phyloP scores from a whole-genome alignment of 2,888 invertebrate species.

The Melieria omissa region DNA sequence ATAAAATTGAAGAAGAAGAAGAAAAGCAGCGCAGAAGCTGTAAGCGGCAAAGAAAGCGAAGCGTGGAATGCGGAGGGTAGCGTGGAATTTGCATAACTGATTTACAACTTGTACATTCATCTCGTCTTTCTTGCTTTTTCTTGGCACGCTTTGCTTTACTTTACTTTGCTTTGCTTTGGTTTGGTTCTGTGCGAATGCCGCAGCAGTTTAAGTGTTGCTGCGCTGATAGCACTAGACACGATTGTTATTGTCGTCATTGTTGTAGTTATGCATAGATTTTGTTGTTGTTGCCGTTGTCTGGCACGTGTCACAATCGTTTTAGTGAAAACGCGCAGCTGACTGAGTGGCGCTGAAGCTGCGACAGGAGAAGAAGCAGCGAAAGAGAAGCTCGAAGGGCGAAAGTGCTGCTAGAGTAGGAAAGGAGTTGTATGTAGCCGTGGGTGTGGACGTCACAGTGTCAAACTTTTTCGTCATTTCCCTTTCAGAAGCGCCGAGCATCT shows the following conservation, averaged over 20 bases:
- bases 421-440: too few relatives aligned
- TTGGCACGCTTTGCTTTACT: not conserved
- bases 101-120: conserved; percentile 33
- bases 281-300: conserved; percentile 24
- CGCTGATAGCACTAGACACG: too few relatives aligned
- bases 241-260: too few relatives aligned
- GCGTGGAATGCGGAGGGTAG: not conserved
- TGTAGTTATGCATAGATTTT: too few relatives aligned
- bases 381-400: too few relatives aligned
- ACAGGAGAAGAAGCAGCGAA: too few relatives aligned
- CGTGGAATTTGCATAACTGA: conserved; percentile 39
- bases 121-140: conserved; percentile 1
- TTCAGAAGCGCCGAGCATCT: too few relatives aligned
- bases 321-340: too few relatives aligned
- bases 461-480: too few relatives aligned
- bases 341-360: too few relatives aligned
- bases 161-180: not conserved
- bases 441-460: too few relatives aligned
- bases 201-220: not conserved
- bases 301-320: conserved; percentile 14
- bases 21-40: not conserved
- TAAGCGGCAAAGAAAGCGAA: not conserved
- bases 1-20: conserved; percentile 10
- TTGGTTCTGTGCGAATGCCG: not conserved
- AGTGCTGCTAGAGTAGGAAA: too few relatives aligned